Evolutionary conservation across 1,140 invertebrate species (phyloP).

Genomic region (Zaprionus nigranus): DNA sequence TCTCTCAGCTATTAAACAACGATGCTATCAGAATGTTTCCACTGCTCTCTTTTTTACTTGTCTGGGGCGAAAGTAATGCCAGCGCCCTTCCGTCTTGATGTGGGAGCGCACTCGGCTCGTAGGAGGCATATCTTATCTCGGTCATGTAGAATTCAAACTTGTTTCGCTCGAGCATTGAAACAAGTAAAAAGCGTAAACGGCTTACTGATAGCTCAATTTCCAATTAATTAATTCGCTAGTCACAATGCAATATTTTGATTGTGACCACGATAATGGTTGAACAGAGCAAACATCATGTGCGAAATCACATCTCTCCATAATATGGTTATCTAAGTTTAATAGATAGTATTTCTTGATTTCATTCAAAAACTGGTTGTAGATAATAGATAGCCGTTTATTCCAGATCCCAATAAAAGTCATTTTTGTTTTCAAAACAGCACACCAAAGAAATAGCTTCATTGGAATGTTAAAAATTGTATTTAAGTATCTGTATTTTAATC

Average conservation of each 20-base stretch:
- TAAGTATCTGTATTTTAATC: slow-evolving; percentile 59
- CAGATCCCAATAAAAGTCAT: slow-evolving; percentile 16
- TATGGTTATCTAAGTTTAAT: not conserved
- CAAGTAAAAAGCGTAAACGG: slow-evolving; percentile 26
- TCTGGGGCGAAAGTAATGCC: slow-evolving; percentile 54
- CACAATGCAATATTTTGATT: slow-evolving; percentile 22
- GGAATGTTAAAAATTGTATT: slow-evolving; percentile 84
- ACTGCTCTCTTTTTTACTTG: slow-evolving; percentile 14
- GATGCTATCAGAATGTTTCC: slow-evolving; percentile 25
- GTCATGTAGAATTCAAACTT: slow-evolving; percentile 33
- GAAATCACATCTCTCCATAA: not conserved
- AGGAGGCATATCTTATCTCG: slow-evolving; percentile 59
- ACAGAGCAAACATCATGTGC: not conserved
- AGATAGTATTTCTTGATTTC: not conserved
- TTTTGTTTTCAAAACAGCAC: slow-evolving; percentile 79
- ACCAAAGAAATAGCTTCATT: slow-evolving; percentile 82
- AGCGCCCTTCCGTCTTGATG: not conserved
- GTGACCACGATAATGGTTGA: not conserved
- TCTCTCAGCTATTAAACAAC: slow-evolving; percentile 21
- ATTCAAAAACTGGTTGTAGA: no score
- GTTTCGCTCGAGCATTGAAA: slow-evolving; percentile 26
- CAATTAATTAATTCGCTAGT: slow-evolving; percentile 60
- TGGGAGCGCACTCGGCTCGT: not conserved
- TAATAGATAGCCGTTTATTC: not conserved
- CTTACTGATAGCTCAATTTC: slow-evolving; percentile 49